Evolutionary conservation across 2,113 vertebrate genomes (phyloP).

Genomic region (Mus pahari): DNA sequence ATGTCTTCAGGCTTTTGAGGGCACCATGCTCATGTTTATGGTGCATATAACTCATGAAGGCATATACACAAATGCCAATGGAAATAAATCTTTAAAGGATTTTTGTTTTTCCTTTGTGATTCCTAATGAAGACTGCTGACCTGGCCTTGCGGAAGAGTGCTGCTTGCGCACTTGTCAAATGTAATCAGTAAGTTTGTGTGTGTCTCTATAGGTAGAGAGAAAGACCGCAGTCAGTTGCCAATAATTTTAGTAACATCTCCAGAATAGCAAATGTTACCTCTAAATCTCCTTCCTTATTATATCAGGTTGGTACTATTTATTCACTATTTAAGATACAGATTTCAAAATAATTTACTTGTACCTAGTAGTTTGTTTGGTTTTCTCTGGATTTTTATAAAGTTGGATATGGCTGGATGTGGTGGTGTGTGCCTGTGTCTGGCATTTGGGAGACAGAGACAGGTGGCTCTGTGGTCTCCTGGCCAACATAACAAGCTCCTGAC

Average conservation of each 20-base stretch:
- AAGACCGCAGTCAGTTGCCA: conserved; percentile 54
- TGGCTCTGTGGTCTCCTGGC: neutral
- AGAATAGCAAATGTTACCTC: conserved; percentile 49
- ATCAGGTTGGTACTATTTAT: conserved; percentile 17
- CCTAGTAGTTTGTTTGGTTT: conserved; percentile 60
- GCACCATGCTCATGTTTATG: neutral
- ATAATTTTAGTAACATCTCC: conserved; percentile 66
- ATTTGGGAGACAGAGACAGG: neutral
- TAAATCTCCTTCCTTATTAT: conserved; percentile 52
- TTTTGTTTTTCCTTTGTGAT: neutral
- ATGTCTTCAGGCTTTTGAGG: neutral
- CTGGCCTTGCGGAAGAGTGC: neutral
- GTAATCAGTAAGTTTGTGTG: conserved; percentile 47
- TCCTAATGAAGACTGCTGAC: neutral
- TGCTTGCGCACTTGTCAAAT: neutral
- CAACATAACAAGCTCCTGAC: neutral
- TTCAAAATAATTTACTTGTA: conserved; percentile 50
- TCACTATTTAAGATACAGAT: conserved; percentile 59
- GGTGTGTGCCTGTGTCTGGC: neutral
- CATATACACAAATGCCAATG: neutral
- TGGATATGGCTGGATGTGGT: neutral
- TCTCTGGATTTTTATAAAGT: conserved; percentile 6
- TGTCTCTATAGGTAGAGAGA: conserved; percentile 60
- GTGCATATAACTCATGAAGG: neutral
- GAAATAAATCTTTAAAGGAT: neutral